Evolutionary conservation across 2,888 invertebrate genomes (phyloP), one percentile per base, ranked within the genome.

Genomic region (Agelastica alni): DNA sequence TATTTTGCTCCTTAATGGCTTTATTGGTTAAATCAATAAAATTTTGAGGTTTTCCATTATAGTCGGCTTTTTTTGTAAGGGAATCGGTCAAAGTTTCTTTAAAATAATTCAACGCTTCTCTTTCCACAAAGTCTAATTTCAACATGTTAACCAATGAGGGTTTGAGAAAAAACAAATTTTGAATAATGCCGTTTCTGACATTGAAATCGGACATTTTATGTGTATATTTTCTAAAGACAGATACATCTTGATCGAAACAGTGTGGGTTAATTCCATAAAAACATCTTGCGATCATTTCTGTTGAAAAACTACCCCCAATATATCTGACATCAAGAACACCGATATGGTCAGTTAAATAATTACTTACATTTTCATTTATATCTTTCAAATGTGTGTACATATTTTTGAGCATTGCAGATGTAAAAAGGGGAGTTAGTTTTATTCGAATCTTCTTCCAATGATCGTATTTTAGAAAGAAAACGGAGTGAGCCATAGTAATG

Each of bases 351-450:
- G 20, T 12, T 18, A 54, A n/a, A 39, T 37, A 49, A 12, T 22
- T 3, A 7, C 22, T 9, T 13, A 54, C 6, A 7, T 20, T 12
- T 7, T 26, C 18, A 6, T 37, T 41, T 17, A 46, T 39, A 5
- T 9, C 31, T 3, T 74, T 61, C 58, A 81, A 75, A 10, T 79
- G 64, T 0, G 75, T 74, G 16, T 79, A 75, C 81, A 83, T 81
- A 31, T 67, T 70, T 64, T 78, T 82, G 49, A 84, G 70, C 66
- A 83, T 83, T 12, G 80, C 81, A 1, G 79, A 76, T 1, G 82
- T 80, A 64, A 83, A 79, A 0, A 80, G 78, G 0, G 83, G 83
- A 0, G 81, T 78, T 20, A 83, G 68, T 58, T 80, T 81, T 0
- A 75, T 64, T 16, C 84, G 72, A 12, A 82, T 64, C 32, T 71